phyloP scores from a whole-genome alignment of 2,797 vertebrate genomes.

The Channallabes apus region DNA sequence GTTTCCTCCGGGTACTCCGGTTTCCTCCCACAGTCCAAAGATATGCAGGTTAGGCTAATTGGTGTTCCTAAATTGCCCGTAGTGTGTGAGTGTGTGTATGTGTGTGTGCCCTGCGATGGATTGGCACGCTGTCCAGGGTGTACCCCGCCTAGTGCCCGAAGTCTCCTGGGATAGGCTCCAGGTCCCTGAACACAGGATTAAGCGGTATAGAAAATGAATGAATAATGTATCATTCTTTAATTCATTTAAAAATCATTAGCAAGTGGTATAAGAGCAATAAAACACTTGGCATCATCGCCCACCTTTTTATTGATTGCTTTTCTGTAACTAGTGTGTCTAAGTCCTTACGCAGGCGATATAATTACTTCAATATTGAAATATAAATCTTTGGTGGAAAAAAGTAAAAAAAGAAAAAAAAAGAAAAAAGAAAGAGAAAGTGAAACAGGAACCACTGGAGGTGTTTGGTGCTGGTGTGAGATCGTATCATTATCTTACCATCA shows the following conservation, averaged over 20 bases:
- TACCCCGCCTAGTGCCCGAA: too few relatives aligned
- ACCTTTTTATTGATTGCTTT: neutral
- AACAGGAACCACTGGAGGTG: neutral
- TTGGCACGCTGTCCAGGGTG: too few relatives aligned
- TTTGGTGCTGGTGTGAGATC: neutral
- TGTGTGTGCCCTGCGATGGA: too few relatives aligned
- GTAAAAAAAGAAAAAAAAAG: neutral
- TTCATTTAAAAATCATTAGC: neutral
- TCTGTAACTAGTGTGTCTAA: neutral
- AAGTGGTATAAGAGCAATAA: neutral
- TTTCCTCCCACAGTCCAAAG: too few relatives aligned
- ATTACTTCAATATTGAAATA: neutral
- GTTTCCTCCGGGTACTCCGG: too few relatives aligned
- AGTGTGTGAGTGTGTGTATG: too few relatives aligned
- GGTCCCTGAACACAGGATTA: too few relatives aligned
- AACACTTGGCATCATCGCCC: neutral
- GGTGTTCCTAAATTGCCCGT: too few relatives aligned
- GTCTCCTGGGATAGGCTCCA: too few relatives aligned
- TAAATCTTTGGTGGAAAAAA: neutral
- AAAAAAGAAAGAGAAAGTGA: neutral
- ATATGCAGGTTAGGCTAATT: too few relatives aligned
- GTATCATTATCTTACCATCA: slow-evolving; percentile 29
- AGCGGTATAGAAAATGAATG: too few relatives aligned
- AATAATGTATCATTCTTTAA: neutral
- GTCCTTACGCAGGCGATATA: neutral